Conservation (phyloP, 1,140 invertebrate genomes). For the Drosophila novamexicana region DNA sequence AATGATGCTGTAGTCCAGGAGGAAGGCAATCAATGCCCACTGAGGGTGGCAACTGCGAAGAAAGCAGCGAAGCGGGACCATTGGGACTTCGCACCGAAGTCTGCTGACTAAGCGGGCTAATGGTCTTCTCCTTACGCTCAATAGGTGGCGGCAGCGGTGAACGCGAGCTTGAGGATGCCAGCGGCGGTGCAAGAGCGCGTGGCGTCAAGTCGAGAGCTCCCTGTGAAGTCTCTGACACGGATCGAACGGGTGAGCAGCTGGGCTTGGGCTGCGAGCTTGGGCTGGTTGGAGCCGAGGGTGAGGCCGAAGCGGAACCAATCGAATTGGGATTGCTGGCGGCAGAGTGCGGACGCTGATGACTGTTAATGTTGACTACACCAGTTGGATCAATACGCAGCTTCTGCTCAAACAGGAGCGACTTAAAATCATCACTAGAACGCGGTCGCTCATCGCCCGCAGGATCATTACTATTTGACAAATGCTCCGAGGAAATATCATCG, state of each 20-base stretch:
- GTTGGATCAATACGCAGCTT: constrained; percentile 76
- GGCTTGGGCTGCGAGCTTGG: constrained; percentile 61
- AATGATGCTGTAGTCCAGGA: constrained; percentile 72
- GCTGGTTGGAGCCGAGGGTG: constrained; percentile 65
- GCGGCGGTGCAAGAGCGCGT: constrained; percentile 64
- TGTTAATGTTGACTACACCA: constrained; percentile 63
- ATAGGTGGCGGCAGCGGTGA: constrained; percentile 43
- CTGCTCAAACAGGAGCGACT: constrained; percentile 77
- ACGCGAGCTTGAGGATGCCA: constrained; percentile 36
- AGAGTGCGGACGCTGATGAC: constrained; percentile 53
- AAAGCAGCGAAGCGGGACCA: constrained; percentile 35
- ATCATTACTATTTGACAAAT: constrained; percentile 71
- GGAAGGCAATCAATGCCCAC: constrained; percentile 75
- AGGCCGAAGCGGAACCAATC: constrained; percentile 56
- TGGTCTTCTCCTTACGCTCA: constrained; percentile 50
- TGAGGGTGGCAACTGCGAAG: constrained; percentile 57
- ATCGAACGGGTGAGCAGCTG: constrained; percentile 77
- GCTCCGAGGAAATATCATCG: constrained; percentile 73
- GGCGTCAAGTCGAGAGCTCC: constrained; percentile 87
- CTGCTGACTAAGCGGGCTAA: constrained; percentile 49
- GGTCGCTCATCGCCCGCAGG: constrained; percentile 65
- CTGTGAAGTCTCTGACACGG: constrained; percentile 85
- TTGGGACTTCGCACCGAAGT: constrained; percentile 45
- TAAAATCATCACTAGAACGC: constrained; percentile 77
- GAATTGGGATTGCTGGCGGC: constrained; percentile 73